A percentile compares a stretch with the other conserved stretches of the same genome.
Evolutionary conservation across 92 coral and sea anemone genomes (phyloP).

Genomic region (Montipora capitata): DNA sequence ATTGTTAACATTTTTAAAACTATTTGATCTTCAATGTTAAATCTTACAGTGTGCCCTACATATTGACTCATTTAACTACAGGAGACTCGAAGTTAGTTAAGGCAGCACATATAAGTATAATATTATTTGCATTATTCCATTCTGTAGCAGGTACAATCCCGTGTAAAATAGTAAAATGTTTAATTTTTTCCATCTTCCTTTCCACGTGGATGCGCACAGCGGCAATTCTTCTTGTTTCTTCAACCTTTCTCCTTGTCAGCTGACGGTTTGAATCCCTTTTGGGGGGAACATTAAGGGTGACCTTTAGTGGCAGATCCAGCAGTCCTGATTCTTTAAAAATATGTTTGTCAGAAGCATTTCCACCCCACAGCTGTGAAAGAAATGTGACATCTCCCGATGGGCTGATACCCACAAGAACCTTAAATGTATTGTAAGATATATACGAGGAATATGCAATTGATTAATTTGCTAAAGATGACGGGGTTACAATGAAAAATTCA

Average conservation of each 20-base stretch:
- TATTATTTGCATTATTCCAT: constrained; percentile 35
- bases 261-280: constrained; percentile 40
- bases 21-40: background rate
- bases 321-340: constrained; percentile 36
- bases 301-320: constrained; percentile 40
- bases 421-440: constrained; percentile 46
- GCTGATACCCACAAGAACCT: constrained; percentile 65
- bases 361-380: constrained; percentile 55
- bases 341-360: constrained; percentile 66
- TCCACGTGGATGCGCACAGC: constrained; percentile 55
- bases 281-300: constrained; percentile 25
- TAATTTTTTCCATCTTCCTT: constrained; percentile 53
- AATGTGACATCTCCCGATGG: constrained; percentile 63
- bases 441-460: background rate
- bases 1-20: background rate
- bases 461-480: constrained; percentile 29
- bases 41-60: background rate
- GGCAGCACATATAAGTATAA: constrained; percentile 31
- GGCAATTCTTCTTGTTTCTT: constrained; percentile 66
- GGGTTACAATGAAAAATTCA: constrained; percentile 25
- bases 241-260: constrained; percentile 59
- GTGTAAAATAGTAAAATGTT: constrained; percentile 35
- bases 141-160: constrained; percentile 59
- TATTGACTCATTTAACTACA: constrained; percentile 21
- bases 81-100: constrained; percentile 13